Evolutionary conservation across 2,113 vertebrate genomes (phyloP), one percentile per base, ranked within the genome.

Genomic region (Mohoua ochrocephala): DNA sequence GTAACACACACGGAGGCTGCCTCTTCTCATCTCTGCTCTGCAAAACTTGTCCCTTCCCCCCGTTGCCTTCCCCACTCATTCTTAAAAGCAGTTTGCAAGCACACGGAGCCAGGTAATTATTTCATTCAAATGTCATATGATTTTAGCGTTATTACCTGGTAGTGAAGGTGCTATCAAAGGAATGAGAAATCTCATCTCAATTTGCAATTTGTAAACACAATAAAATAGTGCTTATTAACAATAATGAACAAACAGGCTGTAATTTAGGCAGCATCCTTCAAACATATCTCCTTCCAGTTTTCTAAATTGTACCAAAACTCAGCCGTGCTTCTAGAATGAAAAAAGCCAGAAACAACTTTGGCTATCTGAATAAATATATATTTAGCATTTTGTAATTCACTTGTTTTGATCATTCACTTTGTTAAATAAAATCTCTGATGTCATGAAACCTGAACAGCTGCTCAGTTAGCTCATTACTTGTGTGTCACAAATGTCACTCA

Each of bases 1-100:
- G 97, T 97, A 98, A 98, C 98, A 97, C 64, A 96, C 97, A 97
- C 82, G 42, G 91, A 71, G 39, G 60, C 27, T 92, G 61, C 3
- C 8, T 83, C 78, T 88, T 92, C 97, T 97, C 91, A 77, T 95
- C 96, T 95, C 98, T 69, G 74, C 89, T 64, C 86, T 77, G 93
- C 78, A 88, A 64, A 97, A 86, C 50, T 47, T 65, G 41, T 95
- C 92, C 85, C 44, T 65, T 91, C 52, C 73, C 76, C 74, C 39
- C 0, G 0, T 67, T 57, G 67, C 63, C 67, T 81, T 45, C 27
- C 42, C 31, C 21, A 37, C 41, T 28, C 47, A 0, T 28, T 49
- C 75, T 70, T 24, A 52, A 56, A 73, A 65, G 63, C n/a, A 18
- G 45, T 41, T 82, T 77, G 31, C 44, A 37, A 52, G 35, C 3